Conservation (phyloP, 2,113 vertebrate genomes). For the Pteruthius melanotis region DNA sequence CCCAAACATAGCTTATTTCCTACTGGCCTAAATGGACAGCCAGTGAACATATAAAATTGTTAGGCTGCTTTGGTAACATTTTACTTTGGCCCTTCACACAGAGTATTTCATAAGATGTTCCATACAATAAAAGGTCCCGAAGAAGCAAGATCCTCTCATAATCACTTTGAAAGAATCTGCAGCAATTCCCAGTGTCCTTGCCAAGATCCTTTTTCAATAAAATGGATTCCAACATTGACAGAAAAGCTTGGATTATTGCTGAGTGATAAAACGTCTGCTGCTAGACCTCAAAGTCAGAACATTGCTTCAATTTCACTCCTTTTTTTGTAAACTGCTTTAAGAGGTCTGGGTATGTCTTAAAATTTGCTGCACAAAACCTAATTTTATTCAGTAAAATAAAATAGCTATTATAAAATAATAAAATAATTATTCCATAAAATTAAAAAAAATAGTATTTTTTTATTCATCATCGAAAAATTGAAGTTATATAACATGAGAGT, state of each 20-base stretch:
- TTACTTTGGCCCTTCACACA: background rate
- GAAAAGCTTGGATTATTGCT: constrained; percentile 37
- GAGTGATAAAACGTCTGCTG: constrained; percentile 18
- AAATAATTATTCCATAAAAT: no score
- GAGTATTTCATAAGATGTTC: background rate
- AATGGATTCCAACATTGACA: constrained; percentile 25
- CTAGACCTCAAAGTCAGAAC: constrained; percentile 10
- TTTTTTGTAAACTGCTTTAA: constrained; percentile 3
- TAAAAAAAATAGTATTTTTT: no score
- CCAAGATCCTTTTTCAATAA: constrained; percentile 37
- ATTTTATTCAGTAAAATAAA: background rate
- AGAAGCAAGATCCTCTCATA: background rate
- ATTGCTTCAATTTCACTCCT: constrained; percentile 3
- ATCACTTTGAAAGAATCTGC: background rate
- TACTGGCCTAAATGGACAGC: background rate
- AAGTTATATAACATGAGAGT: background rate
- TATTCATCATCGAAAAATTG: background rate
- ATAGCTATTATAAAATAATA: no score
- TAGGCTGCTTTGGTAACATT: background rate
- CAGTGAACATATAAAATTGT: background rate
- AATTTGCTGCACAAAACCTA: background rate
- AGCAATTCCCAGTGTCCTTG: constrained; percentile 1
- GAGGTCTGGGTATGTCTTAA: background rate
- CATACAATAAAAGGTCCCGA: background rate
- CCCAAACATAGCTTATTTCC: background rate